A percentile compares a stretch with the other conserved stretches of the same genome.
Evolutionary conservation across 92 coral and sea anemone genomes (phyloP).

Genomic region (Epizoanthus stellaris): DNA sequence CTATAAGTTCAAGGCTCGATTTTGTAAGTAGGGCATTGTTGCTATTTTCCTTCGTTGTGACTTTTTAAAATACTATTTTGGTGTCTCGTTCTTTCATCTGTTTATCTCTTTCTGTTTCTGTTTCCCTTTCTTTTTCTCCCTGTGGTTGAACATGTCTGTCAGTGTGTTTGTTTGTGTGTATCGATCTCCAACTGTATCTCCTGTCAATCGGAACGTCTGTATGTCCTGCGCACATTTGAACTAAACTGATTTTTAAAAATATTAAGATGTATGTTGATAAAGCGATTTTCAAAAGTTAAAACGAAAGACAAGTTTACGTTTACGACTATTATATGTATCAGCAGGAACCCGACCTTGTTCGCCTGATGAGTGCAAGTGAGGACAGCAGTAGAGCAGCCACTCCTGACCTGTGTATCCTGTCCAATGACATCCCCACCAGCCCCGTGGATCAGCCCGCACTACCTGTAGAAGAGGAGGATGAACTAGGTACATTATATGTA

Average conservation of each 20-base stretch:
- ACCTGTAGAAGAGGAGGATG: slow-evolving; percentile 92
- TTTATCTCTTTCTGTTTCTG: too few relatives aligned
- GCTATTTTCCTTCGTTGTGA: not conserved
- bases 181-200: too few relatives aligned
- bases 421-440: slow-evolving; percentile 96
- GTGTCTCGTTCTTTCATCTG: not conserved
- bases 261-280: too few relatives aligned
- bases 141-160: not conserved
- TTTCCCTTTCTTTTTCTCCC: not conserved
- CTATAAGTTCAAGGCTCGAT: slow-evolving; percentile 91
- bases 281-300: too few relatives aligned
- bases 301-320: too few relatives aligned
- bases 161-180: too few relatives aligned
- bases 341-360: slow-evolving; percentile 94
- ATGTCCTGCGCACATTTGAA: too few relatives aligned
- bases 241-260: too few relatives aligned
- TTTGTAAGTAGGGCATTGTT: slow-evolving; percentile 70
- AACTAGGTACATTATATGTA: slow-evolving; percentile 66
- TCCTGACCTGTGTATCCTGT: slow-evolving; percentile 85
- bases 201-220: too few relatives aligned
- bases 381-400: slow-evolving; percentile 73
- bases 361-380: slow-evolving; percentile 78
- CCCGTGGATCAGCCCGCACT: slow-evolving; percentile 88
- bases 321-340: not conserved
- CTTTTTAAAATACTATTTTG: not conserved